Conservation (phyloP, 2,888 invertebrate species). For the Slavum lentiscoides region DNA sequence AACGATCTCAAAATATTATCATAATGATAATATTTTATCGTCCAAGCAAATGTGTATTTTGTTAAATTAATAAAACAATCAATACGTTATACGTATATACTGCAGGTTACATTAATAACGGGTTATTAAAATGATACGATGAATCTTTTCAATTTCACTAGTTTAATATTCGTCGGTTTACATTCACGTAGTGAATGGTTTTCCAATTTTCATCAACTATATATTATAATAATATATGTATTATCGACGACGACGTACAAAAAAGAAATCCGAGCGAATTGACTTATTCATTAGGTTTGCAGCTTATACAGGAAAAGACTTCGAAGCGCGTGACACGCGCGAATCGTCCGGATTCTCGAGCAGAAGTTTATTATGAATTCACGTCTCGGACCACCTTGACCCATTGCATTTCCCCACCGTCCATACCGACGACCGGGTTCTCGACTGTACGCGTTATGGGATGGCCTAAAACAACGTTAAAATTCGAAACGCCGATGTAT, state of each 20-base stretch:
- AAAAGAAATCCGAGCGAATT: slow-evolving; percentile 17
- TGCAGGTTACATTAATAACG: too few relatives aligned
- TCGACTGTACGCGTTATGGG: not conserved
- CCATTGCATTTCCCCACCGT: slow-evolving; percentile 5
- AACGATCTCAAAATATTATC: too few relatives aligned
- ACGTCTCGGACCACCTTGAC: slow-evolving; percentile 49
- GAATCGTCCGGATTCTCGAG: not conserved
- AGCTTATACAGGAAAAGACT: not conserved
- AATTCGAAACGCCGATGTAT: not conserved
- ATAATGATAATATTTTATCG: too few relatives aligned
- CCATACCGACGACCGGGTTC: not conserved
- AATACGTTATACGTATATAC: too few relatives aligned
- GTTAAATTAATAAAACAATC: too few relatives aligned
- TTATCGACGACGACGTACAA: not conserved
- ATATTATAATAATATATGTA: too few relatives aligned
- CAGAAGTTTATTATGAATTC: slow-evolving; percentile 35
- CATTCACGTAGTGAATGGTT: too few relatives aligned
- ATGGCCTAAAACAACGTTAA: not conserved
- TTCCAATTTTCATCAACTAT: too few relatives aligned
- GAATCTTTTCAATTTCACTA: too few relatives aligned
- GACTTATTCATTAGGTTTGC: not conserved
- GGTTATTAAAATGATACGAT: too few relatives aligned
- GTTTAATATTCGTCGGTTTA: too few relatives aligned
- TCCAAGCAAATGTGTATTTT: too few relatives aligned
- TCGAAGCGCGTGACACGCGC: not conserved